phyloP scores from a whole-genome alignment of 2,888 invertebrate species.

The Trisateles emortualis region DNA sequence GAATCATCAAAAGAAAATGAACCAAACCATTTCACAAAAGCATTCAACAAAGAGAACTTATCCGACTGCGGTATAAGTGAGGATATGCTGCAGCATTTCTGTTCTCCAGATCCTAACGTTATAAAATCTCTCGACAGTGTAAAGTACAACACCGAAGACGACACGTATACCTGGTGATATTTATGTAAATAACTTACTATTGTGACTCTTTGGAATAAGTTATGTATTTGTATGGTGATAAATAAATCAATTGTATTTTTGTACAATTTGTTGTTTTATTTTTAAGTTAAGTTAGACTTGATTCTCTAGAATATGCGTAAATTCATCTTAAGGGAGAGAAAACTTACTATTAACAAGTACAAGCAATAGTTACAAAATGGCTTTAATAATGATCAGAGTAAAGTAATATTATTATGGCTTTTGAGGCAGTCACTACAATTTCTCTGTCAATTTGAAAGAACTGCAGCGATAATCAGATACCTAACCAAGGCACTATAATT shows the following conservation, averaged over 20 bases:
- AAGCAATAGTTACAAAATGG: no score
- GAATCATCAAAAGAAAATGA: slow-evolving; percentile 81
- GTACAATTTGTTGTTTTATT: slow-evolving; percentile 28
- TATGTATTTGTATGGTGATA: slow-evolving; percentile 50
- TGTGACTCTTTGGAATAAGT: slow-evolving; percentile 24
- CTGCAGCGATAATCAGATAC: no score
- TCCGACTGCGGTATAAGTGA: slow-evolving; percentile 93
- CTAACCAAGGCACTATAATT: no score
- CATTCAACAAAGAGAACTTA: slow-evolving; percentile 94
- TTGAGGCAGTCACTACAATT: no score
- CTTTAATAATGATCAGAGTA: no score
- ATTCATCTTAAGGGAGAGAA: no score
- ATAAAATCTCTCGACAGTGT: slow-evolving; percentile 88
- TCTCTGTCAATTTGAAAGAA: no score
- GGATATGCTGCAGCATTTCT: slow-evolving; percentile 89
- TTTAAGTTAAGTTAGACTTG: not conserved
- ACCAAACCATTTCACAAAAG: slow-evolving; percentile 84
- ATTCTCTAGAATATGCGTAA: no score
- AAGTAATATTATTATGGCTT: no score
- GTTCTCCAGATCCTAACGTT: slow-evolving; percentile 84
- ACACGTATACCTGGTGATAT: slow-evolving; percentile 84
- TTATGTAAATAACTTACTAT: slow-evolving; percentile 30
- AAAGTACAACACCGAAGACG: slow-evolving; percentile 88
- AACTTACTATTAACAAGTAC: no score
- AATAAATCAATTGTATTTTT: slow-evolving; percentile 58